Base-by-base conservation (phyloP, 2,888 invertebrate genomes). In the Papilio protenor region DNA sequence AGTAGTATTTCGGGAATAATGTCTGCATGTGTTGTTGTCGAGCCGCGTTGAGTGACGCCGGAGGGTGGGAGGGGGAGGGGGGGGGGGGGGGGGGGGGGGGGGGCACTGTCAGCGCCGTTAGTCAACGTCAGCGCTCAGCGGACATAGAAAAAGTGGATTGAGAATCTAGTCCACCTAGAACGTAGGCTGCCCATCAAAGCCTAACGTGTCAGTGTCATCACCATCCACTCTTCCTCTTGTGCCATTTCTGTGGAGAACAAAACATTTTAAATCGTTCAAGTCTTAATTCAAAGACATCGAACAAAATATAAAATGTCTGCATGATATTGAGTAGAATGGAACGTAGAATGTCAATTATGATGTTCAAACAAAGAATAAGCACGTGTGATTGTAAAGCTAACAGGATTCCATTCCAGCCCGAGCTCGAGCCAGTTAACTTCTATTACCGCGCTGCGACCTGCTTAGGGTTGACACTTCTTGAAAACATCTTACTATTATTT, bases 331-430 rank as follows among this genome's bases (percentile, higher is more conserved):
- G 23, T 61, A 27, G 3, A 27, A 61, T 4, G 12, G 16, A 27
- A 61, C 6, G 33, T 61, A 61, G 64, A 33, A 33, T 33, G 64
- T 64, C 64, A 64, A 64, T 64, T 64, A 64, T 64, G 33, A 64
- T 64, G 64, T 64, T 64, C 64, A 33, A 64, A 64, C 64, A 64
- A 64, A 64, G 64, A 64, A 64, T 33, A 64, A 64, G 33, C 33
- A 64, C 33, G 64, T 64, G 64, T 27, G 64, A 64, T 33, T 64
- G 33, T 64, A 21, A 18, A 64, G 33, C 64, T 33, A 64, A 64
- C 18, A 64, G 64, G 33, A 64, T 64, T 33, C 27, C 27, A 27
- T 64, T 18, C 6, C 64, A 18, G 49, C 49, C n/a, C 55, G n/a
- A n/a, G 55, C 21, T 11, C 6, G 57, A 12, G 61, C 64, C 33